These are phyloP conservation scores for Drosophila melanosoma DNA, from an alignment of 2,888 invertebrate species.

Conservation along the genomic window DNA sequence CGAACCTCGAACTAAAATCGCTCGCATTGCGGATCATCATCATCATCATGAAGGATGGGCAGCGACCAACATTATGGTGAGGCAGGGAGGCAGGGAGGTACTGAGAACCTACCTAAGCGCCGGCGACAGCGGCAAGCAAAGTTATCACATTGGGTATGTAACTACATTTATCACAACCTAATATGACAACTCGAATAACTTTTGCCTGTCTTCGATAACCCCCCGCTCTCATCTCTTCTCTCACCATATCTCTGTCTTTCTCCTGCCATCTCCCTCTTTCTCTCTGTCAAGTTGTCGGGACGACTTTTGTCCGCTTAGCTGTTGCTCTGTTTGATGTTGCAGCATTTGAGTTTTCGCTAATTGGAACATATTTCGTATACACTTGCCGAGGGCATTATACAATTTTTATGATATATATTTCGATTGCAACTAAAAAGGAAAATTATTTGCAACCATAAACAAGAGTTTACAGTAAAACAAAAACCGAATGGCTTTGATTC, in stretches of 20 bases:
- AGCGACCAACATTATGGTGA: slow-evolving; percentile 14
- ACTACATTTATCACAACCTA: slow-evolving; percentile 83
- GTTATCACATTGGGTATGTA: slow-evolving; percentile 82
- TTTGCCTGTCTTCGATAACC: slow-evolving; percentile 54
- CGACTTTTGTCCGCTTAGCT: slow-evolving; percentile 1
- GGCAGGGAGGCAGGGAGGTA: background rate
- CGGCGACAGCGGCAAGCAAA: slow-evolving; percentile 59
- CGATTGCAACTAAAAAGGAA: background rate
- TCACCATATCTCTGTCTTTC: background rate
- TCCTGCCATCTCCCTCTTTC: background rate
- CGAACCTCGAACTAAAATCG: slow-evolving; percentile 7
- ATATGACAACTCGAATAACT: slow-evolving; percentile 83
- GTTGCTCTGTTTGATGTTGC: slow-evolving; percentile 41
- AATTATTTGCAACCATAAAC: background rate
- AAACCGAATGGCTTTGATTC: background rate
- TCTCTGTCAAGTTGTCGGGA: background rate
- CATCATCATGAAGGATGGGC: slow-evolving; percentile 25
- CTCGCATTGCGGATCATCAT: slow-evolving; percentile 35
- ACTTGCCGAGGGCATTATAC: background rate
- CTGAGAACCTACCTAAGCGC: slow-evolving; percentile 43
- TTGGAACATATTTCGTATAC: slow-evolving; percentile 75
- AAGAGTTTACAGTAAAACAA: background rate
- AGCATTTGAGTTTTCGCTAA: slow-evolving; percentile 77
- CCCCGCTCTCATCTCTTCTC: background rate
- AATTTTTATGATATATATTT: background rate